A percentile compares a stretch with the other conserved stretches of the same genome.
Conservation (phyloP, 2,113 vertebrate genomes). For the Motacilla alba region DNA sequence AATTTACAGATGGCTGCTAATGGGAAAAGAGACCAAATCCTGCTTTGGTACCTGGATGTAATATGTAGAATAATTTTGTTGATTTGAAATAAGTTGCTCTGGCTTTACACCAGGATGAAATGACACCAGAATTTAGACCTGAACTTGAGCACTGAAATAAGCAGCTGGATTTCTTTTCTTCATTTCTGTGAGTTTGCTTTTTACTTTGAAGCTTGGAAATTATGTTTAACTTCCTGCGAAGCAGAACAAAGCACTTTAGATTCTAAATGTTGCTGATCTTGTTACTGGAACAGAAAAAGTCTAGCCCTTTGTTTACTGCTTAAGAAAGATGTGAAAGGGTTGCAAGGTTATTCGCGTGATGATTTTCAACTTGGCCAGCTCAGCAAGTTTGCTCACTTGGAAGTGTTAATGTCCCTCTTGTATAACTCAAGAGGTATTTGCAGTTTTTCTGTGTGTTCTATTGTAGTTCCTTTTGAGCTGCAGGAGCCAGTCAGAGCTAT, state of each 20-base stretch:
- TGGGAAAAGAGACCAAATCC: neutral
- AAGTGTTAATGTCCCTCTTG: neutral
- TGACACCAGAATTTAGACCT: neutral
- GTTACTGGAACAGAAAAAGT: neutral
- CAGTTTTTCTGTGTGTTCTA: neutral
- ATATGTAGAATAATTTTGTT: neutral
- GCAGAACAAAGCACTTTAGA: neutral
- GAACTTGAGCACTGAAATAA: neutral
- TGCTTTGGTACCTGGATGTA: neutral
- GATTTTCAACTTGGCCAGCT: neutral
- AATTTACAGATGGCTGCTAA: neutral
- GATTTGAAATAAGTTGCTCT: neutral
- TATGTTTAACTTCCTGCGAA: neutral
- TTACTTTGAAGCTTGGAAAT: neutral
- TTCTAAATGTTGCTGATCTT: neutral
- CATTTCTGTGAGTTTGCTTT: neutral
- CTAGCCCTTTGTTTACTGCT: neutral
- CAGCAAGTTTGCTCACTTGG: neutral
- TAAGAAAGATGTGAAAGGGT: neutral
- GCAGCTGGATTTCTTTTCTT: neutral
- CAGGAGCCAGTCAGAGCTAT: neutral
- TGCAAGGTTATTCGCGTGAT: accelerated
- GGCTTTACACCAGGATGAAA: neutral
- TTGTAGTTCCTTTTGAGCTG: neutral
- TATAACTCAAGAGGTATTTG: neutral